These are phyloP conservation scores for Pempheris klunzingeri DNA, from an alignment of 2,797 vertebrate species.

Conservation along the genomic window DNA sequence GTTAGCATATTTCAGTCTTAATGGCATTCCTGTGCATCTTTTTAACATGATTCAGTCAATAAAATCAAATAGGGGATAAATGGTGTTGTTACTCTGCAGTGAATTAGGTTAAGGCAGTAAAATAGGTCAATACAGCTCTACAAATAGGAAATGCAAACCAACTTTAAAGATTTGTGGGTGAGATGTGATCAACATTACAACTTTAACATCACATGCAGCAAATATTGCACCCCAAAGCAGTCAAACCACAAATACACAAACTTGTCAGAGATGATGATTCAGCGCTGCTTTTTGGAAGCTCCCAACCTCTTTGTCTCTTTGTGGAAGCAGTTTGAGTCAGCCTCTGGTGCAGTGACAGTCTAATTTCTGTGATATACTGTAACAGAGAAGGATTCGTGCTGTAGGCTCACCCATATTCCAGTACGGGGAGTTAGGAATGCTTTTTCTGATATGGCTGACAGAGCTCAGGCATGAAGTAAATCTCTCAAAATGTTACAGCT, in stretches of 20 bases:
- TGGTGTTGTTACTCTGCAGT: background rate
- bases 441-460: slow-evolving; percentile 23
- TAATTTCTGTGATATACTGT: slow-evolving; percentile 1
- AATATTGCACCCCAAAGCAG: slow-evolving; percentile 21
- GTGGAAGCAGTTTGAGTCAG: slow-evolving; percentile 14
- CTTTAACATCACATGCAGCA: slow-evolving; percentile 3
- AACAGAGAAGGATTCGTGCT: slow-evolving; percentile 8
- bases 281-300: slow-evolving; percentile 1
- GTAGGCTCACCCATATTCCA: slow-evolving; percentile 11
- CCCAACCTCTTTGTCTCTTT: background rate
- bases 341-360: slow-evolving; percentile 27
- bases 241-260: slow-evolving; percentile 26
- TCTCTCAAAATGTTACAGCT: slow-evolving; percentile 44
- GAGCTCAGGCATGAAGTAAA: slow-evolving; percentile 44
- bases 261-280: slow-evolving; percentile 6
- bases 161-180: slow-evolving; percentile 26
- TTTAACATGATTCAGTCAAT: slow-evolving; percentile 8
- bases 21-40: background rate
- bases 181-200: slow-evolving; percentile 16
- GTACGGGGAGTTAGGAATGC: background rate
- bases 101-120: slow-evolving; percentile 15
- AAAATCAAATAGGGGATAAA: slow-evolving; percentile 6
- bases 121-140: slow-evolving; percentile 28
- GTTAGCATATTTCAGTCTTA: background rate
- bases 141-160: slow-evolving; percentile 6